Base-by-base conservation (phyloP, 1,140 invertebrate species). In the Philotrypesis tridentata region DNA sequence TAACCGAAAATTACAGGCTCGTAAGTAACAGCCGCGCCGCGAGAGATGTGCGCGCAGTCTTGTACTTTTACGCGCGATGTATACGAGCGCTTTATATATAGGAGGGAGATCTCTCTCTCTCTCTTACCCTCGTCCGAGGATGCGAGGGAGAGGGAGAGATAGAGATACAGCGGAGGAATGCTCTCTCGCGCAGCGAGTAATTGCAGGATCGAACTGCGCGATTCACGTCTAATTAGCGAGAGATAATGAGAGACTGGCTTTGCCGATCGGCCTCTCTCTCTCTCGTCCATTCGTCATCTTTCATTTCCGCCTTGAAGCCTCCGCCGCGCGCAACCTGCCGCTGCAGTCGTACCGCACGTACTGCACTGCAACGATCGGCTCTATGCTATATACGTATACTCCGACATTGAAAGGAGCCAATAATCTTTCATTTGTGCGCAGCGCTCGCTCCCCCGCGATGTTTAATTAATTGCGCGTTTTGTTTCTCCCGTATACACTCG, bases 171-270 rank as follows among this genome's bases (percentile, higher is more conserved):
- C 23, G 73, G n/a, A 61, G 25, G 73, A 43, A 72, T 71, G n/a
- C 12, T 25, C n/a, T 72, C 27, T 33, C 68, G n/a, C n/a, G n/a
- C n/a, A 31, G 21, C 27, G 11, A 23, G 70, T 63, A 73, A 72
- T 80, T 40, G 37, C 23, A 65, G 70, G 23, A 73, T 80, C 68
- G 60, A 73, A 73, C 73, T 55, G 48, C 48, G 48, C 48, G 23
- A 80, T 80, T 80, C 55, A 73, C 31, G 25, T 72, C 33, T 80
- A 73, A 80, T 80, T 80, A 73, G 68, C 48, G 33, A 23, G n/a
- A 63, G 29, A 73, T 80, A 80, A 80, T 73, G 67, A 63, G 33
- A 70, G 27, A 80, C n/a, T 73, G 43, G 25, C 48, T 70, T 61
- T 60, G n/a, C 23, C 70, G 60, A 73, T 73, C 43, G 31, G 68